Base-by-base conservation (phyloP, 2,797 vertebrate genomes). In the Pseudopleuronectes americanus region DNA sequence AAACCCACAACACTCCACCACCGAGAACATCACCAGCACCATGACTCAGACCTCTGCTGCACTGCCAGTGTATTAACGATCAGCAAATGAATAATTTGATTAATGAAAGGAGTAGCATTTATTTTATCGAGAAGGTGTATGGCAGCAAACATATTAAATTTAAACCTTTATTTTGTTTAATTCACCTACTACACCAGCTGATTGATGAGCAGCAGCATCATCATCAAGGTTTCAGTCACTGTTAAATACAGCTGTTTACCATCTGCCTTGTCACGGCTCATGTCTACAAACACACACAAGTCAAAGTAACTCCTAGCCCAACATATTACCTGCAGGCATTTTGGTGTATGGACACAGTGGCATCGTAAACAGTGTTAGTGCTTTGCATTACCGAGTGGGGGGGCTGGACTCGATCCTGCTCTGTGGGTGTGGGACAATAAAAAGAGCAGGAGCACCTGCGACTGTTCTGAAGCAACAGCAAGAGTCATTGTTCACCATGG, bases 261-360 rank as follows among this genome's bases (percentile, higher is more conserved):
- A 13, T 38, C 36, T 13, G 31, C 8, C 31, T 33, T 33, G 8
- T 33, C 31, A 33, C 31, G 31, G 31, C 31, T 33, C 31, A 33
- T 9, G 31, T 33, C 31, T 3, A 23, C 49, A 6, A 10, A 52
- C 21, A 63, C 58, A 49, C 21, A 14, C 68, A 47, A 56, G 19
- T 28, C n/a, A 38, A 9, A 1, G 22, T 31, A 23, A 62, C 52
- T 28, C 48, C 45, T 84, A 55, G 55, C 31, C 65, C 41, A 57
- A 57, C 56, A 60, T 3, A 8, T 26, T 3, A 24, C 52, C 54
- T 26, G 4, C 19, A 52, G 79, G 80, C 58, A n/a, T 58, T 57
- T 73, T 33, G 57, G 6, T 51, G 59, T 81, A 31, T 84, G 83
- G 86, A 76, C 77, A 80, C 58, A 87, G 74, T 47, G 28, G 55